A percentile compares a stretch with the other conserved stretches of the same genome.
phyloP scores from a whole-genome alignment of 2,797 vertebrate species.

The Chromis chromis region DNA sequence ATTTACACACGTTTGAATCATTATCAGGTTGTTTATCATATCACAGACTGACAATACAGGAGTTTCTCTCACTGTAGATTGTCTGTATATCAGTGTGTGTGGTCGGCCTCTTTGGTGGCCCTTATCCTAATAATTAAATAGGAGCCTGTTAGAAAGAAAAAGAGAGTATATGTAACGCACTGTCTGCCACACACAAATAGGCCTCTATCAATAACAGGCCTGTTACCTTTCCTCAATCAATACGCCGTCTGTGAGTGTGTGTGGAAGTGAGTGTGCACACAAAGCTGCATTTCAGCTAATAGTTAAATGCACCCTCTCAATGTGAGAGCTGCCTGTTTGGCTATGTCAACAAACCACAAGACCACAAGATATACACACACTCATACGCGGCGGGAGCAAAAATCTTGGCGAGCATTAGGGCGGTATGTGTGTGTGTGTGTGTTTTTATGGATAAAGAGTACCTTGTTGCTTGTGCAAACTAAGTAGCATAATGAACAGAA shows the following conservation, averaged over 20 bases:
- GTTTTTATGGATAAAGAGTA: conserved; percentile 63
- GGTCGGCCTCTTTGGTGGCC: conserved; percentile 44
- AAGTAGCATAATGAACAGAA: conserved; percentile 51
- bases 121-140: conserved; percentile 33
- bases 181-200: conserved; percentile 48
- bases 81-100: conserved; percentile 6
- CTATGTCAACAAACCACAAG: conserved; percentile 74
- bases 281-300: conserved; percentile 74
- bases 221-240: conserved; percentile 61
- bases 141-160: conserved; percentile 18
- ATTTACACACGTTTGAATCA: not conserved
- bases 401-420: conserved; percentile 5
- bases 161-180: conserved; percentile 49
- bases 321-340: conserved; percentile 51
- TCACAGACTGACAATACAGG: not conserved
- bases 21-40: not conserved
- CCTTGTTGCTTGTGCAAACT: conserved; percentile 63
- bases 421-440: conserved; percentile 24
- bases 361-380: conserved; percentile 58
- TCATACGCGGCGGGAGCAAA: conserved; percentile 23
- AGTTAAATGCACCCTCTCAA: conserved; percentile 67
- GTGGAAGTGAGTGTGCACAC: conserved; percentile 30
- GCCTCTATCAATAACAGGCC: conserved; percentile 55
- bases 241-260: conserved; percentile 31
- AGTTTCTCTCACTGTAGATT: not conserved